Evolutionary conservation across 2,888 invertebrate genomes (phyloP), one percentile per base, ranked within the genome.

Genomic region (Empis livida): DNA sequence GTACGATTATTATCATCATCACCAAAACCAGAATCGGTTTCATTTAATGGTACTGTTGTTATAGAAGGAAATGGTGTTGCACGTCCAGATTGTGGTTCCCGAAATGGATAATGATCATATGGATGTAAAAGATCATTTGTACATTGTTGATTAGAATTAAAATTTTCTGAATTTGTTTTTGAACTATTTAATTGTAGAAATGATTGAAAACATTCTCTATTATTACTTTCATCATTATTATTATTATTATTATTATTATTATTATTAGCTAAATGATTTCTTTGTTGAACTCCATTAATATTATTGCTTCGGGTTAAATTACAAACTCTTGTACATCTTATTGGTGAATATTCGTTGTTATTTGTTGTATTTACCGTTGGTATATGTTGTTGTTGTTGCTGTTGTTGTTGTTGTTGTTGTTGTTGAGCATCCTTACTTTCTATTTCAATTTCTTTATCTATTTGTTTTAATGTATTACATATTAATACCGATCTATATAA

Each of bases 401-500:
- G n/a, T n/a, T n/a, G n/a, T 35, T 44, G 46, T 48, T 49, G 43
- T 49, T 42, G 30, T 44, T 30, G 40, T 42, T 45, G 41, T 42
- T 17, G 17, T 43, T 43, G 3, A 4, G n/a, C 13, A 41, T 64
- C 68, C 56, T 68, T 64, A 55, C 74, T 75, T 65, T 80, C 81
- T 49, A 78, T 72, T 66, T 89, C 89, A 78, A 93, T 86, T 71
- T 93, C 92, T 47, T 84, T 78, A 70, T 92, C 92, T 62, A 92
- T 83, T 65, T 83, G 80, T 64, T 91, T 82, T 54, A 93, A 68
- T 48, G 93, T 92, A 71, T 93, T 93, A 74, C 91, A 91, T 61
- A 94, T 92, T 52, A 94, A 80, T 63, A 94, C 93, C 43, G 91
- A 92, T 53, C 91, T 81, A 59, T 89, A 79, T 50, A 94, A 73